Conservation (phyloP, 2,888 invertebrate species). For the Amphipyra berbera region DNA sequence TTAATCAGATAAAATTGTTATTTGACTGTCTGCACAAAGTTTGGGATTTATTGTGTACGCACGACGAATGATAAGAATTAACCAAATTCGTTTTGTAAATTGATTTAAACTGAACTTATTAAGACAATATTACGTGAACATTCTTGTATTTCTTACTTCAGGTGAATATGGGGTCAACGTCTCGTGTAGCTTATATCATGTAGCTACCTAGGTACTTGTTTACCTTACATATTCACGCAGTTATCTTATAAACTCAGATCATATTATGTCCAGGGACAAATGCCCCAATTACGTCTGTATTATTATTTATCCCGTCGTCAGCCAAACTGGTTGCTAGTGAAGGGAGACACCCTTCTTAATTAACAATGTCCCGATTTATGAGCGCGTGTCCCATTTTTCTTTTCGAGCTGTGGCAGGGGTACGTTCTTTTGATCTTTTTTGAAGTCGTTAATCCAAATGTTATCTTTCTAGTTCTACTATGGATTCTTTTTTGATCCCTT, state of each 20-base stretch:
- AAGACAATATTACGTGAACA: no score
- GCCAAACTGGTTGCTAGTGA: slow-evolving; percentile 34
- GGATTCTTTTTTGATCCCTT: slow-evolving; percentile 5
- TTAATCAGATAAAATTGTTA: background rate
- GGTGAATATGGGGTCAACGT: no score
- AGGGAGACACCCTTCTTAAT: slow-evolving; percentile 57
- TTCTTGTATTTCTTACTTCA: no score
- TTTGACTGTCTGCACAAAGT: slow-evolving; percentile 5
- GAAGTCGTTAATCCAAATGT: slow-evolving; percentile 1
- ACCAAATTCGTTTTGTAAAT: no score
- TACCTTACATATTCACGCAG: no score
- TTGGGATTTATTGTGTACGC: background rate
- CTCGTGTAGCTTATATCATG: no score
- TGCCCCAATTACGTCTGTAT: slow-evolving; percentile 34
- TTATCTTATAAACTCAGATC: background rate
- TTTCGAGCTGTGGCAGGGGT: slow-evolving; percentile 20
- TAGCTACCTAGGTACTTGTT: no score
- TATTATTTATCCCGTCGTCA: slow-evolving; percentile 27
- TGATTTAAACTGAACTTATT: no score
- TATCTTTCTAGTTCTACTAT: background rate
- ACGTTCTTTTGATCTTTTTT: slow-evolving; percentile 25
- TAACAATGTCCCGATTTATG: slow-evolving; percentile 56
- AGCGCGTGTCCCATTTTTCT: slow-evolving; percentile 40
- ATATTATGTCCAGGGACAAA: slow-evolving; percentile 12
- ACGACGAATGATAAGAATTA: background rate